Evolutionary conservation across 2,888 invertebrate species (phyloP).

Genomic region (Ptycholaimellus sp.): DNA sequence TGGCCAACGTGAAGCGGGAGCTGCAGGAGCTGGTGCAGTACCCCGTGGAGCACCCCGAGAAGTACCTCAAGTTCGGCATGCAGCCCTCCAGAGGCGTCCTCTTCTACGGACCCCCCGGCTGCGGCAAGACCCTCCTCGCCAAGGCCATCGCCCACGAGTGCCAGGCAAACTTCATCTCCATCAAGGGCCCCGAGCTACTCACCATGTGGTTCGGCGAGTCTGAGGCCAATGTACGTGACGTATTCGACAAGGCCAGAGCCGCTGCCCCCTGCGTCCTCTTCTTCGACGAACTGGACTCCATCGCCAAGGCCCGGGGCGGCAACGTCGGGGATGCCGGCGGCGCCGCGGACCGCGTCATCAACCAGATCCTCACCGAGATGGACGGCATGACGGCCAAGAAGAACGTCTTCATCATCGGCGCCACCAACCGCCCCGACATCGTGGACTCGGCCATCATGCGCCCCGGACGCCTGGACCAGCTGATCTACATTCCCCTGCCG

Average conservation of each 20-base stretch:
- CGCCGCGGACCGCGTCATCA: conserved; percentile 90
- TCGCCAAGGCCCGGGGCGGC: conserved; percentile 88
- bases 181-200: conserved; percentile 74
- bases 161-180: conserved; percentile 93
- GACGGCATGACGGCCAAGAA: conserved; percentile 98
- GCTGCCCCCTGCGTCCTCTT: conserved; percentile 94
- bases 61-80: conserved; percentile 98
- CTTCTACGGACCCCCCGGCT: conserved; percentile 92
- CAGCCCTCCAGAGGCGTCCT: conserved; percentile 89
- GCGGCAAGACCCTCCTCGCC: conserved; percentile 44
- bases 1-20: conserved; percentile 74
- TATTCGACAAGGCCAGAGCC: conserved; percentile 91
- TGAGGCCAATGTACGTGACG: conserved; percentile 90
- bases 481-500: conserved; percentile 93
- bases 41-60: conserved; percentile 95
- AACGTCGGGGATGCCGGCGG: conserved; percentile 50
- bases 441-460: conserved; percentile 93
- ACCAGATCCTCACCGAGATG: conserved; percentile 97
- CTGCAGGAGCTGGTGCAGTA: too few relatives aligned
- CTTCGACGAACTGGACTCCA: conserved; percentile 95
- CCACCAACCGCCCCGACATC: conserved; percentile 68
- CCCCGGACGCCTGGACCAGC: conserved; percentile 86
- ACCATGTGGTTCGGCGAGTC: conserved; percentile 99
- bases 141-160: conserved; percentile 90
- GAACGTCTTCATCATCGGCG: conserved; percentile 93